A percentile compares a stretch with the other conserved stretches of the same genome.
These are phyloP conservation scores for Peromyscus eremicus DNA, from an alignment of 2,797 vertebrate genomes.

Conservation along the genomic window DNA sequence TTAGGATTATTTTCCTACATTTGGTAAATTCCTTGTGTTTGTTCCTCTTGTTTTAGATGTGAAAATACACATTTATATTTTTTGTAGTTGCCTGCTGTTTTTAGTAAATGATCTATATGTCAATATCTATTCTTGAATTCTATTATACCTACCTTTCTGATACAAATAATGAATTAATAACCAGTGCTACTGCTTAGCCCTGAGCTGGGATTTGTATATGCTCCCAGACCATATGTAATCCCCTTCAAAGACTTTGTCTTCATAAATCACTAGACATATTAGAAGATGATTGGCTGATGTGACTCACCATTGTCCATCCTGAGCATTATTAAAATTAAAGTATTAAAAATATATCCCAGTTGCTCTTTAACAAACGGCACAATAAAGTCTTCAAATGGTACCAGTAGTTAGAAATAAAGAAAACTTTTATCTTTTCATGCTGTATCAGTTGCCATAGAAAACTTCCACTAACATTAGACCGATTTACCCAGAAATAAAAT, in stretches of 20 bases:
- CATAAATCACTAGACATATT: slow-evolving; percentile 20
- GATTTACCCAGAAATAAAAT: slow-evolving; percentile 68
- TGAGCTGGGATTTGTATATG: slow-evolving; percentile 36
- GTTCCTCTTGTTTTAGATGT: slow-evolving; percentile 34
- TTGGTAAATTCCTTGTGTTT: slow-evolving; percentile 41
- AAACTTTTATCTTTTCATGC: slow-evolving; percentile 50
- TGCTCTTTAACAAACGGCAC: background rate
- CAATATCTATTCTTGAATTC: slow-evolving; percentile 60
- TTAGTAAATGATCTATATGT: slow-evolving; percentile 62
- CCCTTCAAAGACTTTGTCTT: slow-evolving; percentile 17
- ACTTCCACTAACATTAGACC: slow-evolving; percentile 70
- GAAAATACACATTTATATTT: slow-evolving; percentile 25
- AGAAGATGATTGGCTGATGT: slow-evolving; percentile 2
- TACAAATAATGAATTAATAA: slow-evolving; percentile 44
- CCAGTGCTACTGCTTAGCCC: slow-evolving; percentile 11
- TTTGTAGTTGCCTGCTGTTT: slow-evolving; percentile 16
- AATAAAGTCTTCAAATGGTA: slow-evolving; percentile 49
- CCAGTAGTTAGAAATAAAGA: slow-evolving; percentile 36
- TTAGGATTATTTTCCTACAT: slow-evolving; percentile 40
- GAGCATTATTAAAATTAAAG: slow-evolving; percentile 57
- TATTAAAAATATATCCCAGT: background rate
- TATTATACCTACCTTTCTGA: slow-evolving; percentile 54
- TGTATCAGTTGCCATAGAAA: slow-evolving; percentile 64
- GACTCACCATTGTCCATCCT: slow-evolving; percentile 37
- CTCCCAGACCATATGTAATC: background rate